These are phyloP conservation scores for Monopterus albus DNA, from an alignment of 2,113 vertebrate species.

Conservation along the genomic window DNA sequence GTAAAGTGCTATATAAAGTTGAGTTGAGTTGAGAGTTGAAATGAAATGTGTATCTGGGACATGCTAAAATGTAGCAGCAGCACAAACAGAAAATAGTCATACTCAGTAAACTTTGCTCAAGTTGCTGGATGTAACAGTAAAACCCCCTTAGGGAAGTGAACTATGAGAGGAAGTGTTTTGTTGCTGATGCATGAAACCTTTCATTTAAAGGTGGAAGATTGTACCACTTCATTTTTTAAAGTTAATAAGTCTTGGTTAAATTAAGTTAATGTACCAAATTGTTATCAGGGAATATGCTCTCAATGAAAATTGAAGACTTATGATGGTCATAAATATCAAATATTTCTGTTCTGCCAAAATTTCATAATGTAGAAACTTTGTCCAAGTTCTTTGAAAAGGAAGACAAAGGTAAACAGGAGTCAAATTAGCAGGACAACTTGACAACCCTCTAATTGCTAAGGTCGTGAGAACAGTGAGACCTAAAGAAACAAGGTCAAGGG, in stretches of 20 bases:
- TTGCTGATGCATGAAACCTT: too few relatives aligned
- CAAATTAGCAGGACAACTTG: slow-evolving; percentile 38
- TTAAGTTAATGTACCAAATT: not conserved
- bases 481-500: slow-evolving; percentile 40
- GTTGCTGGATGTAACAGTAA: too few relatives aligned
- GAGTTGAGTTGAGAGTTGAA: too few relatives aligned
- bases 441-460: slow-evolving; percentile 32
- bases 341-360: slow-evolving; percentile 1
- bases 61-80: not conserved
- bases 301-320: not conserved
- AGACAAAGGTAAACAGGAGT: slow-evolving; percentile 25
- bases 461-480: slow-evolving; percentile 50
- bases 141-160: too few relatives aligned
- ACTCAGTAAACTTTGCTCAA: too few relatives aligned
- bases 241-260: too few relatives aligned
- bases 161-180: too few relatives aligned
- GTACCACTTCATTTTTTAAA: too few relatives aligned
- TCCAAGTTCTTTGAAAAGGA: slow-evolving; percentile 2
- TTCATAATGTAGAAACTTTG: slow-evolving; percentile 12
- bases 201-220: too few relatives aligned
- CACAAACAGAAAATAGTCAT: too few relatives aligned
- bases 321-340: not conserved
- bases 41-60: not conserved
- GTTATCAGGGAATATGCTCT: not conserved
- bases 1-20: too few relatives aligned